Evolutionary conservation across 2,113 vertebrate genomes (phyloP).

Genomic region (Indri indri): DNA sequence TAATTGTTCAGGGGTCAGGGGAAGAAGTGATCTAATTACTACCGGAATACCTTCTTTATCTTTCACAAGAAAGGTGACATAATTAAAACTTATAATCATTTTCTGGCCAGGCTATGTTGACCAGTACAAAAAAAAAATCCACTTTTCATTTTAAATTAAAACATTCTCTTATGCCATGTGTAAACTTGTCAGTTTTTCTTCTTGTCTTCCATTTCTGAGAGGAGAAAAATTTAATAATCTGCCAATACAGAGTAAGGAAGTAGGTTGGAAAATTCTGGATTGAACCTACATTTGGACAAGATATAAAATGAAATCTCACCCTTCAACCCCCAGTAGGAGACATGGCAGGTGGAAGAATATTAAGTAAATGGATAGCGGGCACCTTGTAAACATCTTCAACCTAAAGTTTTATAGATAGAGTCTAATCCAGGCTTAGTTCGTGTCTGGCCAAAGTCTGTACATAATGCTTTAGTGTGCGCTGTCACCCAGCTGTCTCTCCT

Average conservation of each 20-base stretch:
- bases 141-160: neutral
- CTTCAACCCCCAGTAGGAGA: neutral
- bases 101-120: neutral
- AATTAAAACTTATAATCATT: neutral
- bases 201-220: constrained; percentile 19
- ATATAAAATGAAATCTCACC: neutral
- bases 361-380: neutral
- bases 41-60: neutral
- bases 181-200: neutral
- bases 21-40: neutral
- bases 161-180: neutral
- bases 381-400: neutral
- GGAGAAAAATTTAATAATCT: neutral
- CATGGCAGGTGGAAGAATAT: neutral
- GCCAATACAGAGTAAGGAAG: neutral
- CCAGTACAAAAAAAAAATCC: neutral
- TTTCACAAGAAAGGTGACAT: neutral
- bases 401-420: neutral
- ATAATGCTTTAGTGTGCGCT: neutral
- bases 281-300: neutral
- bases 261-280: neutral
- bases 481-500: constrained; percentile 26
- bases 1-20: neutral
- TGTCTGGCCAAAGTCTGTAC: neutral
- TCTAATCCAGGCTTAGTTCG: neutral